A percentile compares a stretch with the other conserved stretches of the same genome.
Evolutionary conservation across 2,113 vertebrate species (phyloP).

Genomic region (Phoenicopterus ruber): DNA sequence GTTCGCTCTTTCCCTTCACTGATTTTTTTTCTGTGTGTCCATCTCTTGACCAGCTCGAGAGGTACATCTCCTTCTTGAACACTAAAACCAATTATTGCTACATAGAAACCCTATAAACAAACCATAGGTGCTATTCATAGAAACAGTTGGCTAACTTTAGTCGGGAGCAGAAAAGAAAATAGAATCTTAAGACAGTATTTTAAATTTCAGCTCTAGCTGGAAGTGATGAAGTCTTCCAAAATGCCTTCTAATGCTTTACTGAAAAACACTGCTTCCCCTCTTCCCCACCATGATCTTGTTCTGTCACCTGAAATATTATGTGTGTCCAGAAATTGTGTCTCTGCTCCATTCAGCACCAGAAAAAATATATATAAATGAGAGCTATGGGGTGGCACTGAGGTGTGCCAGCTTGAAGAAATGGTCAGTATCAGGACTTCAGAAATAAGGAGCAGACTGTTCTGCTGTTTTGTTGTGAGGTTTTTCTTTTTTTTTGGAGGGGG

Average conservation of each 20-base stretch:
- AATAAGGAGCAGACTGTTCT: background rate
- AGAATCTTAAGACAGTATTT: background rate
- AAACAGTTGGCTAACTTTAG: background rate
- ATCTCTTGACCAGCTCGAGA: background rate
- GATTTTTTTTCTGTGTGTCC: background rate
- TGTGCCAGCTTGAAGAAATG: background rate
- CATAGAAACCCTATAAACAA: background rate
- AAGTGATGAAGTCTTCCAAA: background rate
- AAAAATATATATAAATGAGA: background rate
- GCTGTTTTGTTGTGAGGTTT: background rate
- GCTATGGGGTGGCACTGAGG: background rate
- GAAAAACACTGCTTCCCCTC: background rate
- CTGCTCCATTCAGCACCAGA: background rate
- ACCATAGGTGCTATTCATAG: background rate
- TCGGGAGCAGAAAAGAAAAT: background rate
- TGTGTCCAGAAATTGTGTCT: background rate
- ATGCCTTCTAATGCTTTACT: background rate
- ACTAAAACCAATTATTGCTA: background rate
- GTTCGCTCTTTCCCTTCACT: background rate
- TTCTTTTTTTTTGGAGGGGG: too few species aligned
- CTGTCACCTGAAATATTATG: background rate
- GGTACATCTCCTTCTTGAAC: background rate
- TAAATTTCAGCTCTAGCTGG: background rate
- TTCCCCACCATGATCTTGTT: background rate
- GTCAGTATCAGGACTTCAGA: background rate